Base-by-base conservation (phyloP, 2,113 vertebrate genomes). In the Irena cyanogastra region DNA sequence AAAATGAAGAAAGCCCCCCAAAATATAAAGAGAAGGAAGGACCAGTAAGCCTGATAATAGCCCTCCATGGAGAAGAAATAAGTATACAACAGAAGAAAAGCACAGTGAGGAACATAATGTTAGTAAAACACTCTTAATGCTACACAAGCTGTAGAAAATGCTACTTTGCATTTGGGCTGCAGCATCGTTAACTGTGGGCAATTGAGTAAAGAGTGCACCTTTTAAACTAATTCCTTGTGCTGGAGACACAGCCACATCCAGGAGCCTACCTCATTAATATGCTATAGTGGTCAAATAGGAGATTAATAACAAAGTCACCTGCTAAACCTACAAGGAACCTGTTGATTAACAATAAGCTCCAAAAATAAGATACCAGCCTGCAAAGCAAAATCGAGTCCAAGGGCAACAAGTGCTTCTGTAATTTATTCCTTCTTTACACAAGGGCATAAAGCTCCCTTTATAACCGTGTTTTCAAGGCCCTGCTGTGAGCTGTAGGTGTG, bases 271-370 rank as follows among this genome's bases (percentile, higher is more conserved):
- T 98, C 97, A 98, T 98, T 98, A 98, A 98, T 98, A 98, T 97
- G 97, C 98, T 86, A 82, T 96, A 96, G 97, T 95, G 97, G 97
- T 97, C 97, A 98, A 98, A 97, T 97, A 96, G 97, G 97, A 98
- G 98, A 98, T 98, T 98, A 98, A 98, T 98, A 98, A 96, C 97
- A 98, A 98, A 98, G 98, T 98, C 98, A 98, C 97, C 98, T 98
- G 98, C 98, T 97, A 97, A 97, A 98, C 97, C 97, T 96, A 98
- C 96, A 95, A 98, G 98, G 97, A 97, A 98, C 98, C 98, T 98
- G 98, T 98, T 98, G 97, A 98, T 98, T 98, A 98, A 98, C 97
- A 98, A 98, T 98, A 98, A 98, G 97, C 97, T 97, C 98, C 97
- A 92, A 98, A 98, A 98, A 98, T 98, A 97, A 98, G 98, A 98